Evolutionary conservation across 2,888 invertebrate genomes (phyloP).

Genomic region (Drosophila cognata): DNA sequence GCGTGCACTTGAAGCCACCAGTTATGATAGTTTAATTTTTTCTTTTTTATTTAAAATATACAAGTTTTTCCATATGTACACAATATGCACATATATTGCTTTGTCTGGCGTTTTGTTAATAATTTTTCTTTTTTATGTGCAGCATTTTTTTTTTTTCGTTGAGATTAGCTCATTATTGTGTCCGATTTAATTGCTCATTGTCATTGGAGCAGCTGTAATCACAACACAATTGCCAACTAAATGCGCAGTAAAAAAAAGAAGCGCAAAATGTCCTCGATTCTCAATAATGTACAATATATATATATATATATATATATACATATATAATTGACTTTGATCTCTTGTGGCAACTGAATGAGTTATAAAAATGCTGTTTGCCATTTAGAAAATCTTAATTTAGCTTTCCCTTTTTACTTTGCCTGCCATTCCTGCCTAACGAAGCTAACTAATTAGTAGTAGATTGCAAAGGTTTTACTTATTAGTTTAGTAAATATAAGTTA

Average conservation of each 20-base stretch:
- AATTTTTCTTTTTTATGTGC: conserved; percentile 23
- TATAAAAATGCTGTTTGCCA: neutral
- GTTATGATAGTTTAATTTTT: conserved; percentile 32
- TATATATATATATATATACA: too few species aligned
- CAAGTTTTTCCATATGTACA: conserved; percentile 5
- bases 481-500: neutral
- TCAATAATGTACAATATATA: neutral
- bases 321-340: neutral
- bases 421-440: neutral
- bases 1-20: conserved; percentile 70
- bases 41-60: conserved; percentile 6
- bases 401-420: neutral
- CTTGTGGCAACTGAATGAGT: neutral
- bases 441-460: neutral
- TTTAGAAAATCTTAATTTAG: neutral
- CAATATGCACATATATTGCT: conserved; percentile 7
- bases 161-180: conserved; percentile 65
- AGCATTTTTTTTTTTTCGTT: conserved; percentile 4
- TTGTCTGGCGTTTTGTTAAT: conserved; percentile 9
- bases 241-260: conserved; percentile 53
- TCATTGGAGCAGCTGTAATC: conserved; percentile 51
- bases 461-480: neutral
- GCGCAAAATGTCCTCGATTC: conserved; percentile 19
- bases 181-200: conserved; percentile 68
- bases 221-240: conserved; percentile 51